Percentiles rank a stretch among this genome's conserved stretches.
These are phyloP conservation scores for Caradrina clavipalpis DNA, from an alignment of 2,888 invertebrate genomes.

Conservation along the genomic window DNA sequence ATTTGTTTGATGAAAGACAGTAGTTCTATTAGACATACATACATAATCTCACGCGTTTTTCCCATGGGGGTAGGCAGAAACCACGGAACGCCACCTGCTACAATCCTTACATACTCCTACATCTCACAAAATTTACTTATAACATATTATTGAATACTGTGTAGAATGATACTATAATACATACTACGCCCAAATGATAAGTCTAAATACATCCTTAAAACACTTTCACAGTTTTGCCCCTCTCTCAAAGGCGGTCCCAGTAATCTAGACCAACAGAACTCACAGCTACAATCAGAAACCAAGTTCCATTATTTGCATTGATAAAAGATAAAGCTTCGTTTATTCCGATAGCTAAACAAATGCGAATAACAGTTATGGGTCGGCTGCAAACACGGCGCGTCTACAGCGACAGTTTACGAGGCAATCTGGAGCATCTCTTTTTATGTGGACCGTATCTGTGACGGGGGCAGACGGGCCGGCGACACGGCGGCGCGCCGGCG, in stretches of 20 bases:
- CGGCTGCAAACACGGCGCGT: conserved; percentile 50
- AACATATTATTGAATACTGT: too few species aligned
- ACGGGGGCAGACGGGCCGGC: conserved; percentile 82
- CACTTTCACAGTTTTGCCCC: too few species aligned
- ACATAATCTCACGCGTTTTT: too few species aligned
- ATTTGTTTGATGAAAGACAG: too few species aligned
- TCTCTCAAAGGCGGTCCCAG: background rate
- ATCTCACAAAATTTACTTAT: too few species aligned
- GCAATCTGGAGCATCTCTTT: conserved; percentile 82
- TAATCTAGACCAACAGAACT: conserved; percentile 1
- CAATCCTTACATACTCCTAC: too few species aligned
- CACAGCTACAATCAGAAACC: conserved; percentile 13
- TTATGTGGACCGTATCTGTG: conserved; percentile 72
- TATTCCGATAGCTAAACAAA: conserved; percentile 44
- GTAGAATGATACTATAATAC: too few species aligned
- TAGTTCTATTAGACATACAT: too few species aligned
- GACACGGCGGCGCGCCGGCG: conserved; percentile 76
- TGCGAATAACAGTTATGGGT: conserved; percentile 43
- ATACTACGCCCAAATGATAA: too few species aligned
- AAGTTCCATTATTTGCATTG: conserved; percentile 13
- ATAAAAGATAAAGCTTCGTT: conserved; percentile 11
- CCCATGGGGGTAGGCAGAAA: too few species aligned
- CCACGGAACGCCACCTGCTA: too few species aligned
- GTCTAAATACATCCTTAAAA: too few species aligned
- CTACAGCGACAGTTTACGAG: conserved; percentile 75